Conservation (phyloP, 1,140 invertebrate genomes). For the Diploscapter pachys region DNA sequence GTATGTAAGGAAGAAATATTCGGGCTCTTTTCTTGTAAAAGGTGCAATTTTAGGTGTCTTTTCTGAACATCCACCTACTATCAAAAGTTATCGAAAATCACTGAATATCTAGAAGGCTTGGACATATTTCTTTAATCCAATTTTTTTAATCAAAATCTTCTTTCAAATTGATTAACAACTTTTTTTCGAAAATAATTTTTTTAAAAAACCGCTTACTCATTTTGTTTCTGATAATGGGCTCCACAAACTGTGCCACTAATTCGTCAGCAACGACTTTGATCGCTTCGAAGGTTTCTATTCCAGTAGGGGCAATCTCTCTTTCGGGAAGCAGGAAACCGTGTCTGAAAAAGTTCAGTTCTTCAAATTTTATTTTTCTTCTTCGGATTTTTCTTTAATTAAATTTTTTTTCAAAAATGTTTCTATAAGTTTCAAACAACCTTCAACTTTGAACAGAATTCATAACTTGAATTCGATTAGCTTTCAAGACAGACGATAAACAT, state of each 20-base stretch:
- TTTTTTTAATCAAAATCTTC: conserved; percentile 22
- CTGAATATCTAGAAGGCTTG: too few relatives aligned
- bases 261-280: conserved; percentile 72
- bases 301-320: conserved; percentile 74
- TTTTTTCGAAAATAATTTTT: neutral
- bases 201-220: neutral
- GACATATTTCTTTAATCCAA: neutral
- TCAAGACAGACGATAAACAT: too few relatives aligned
- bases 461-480: too few relatives aligned
- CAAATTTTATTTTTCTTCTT: too few relatives aligned
- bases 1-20: too few relatives aligned
- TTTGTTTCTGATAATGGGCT: conserved; percentile 33
- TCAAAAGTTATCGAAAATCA: neutral
- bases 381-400: too few relatives aligned
- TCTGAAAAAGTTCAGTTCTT: neutral
- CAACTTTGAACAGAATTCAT: too few relatives aligned
- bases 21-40: conserved; percentile 4
- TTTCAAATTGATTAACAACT: conserved; percentile 15
- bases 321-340: conserved; percentile 76
- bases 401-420: too few relatives aligned
- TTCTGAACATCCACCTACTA: neutral
- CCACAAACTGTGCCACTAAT: conserved; percentile 44
- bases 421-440: too few relatives aligned
- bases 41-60: conserved; percentile 14
- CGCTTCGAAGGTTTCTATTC: conserved; percentile 76